Base-by-base conservation (phyloP, 2,888 invertebrate genomes). In the Mesopsocus fuscifrons region DNA sequence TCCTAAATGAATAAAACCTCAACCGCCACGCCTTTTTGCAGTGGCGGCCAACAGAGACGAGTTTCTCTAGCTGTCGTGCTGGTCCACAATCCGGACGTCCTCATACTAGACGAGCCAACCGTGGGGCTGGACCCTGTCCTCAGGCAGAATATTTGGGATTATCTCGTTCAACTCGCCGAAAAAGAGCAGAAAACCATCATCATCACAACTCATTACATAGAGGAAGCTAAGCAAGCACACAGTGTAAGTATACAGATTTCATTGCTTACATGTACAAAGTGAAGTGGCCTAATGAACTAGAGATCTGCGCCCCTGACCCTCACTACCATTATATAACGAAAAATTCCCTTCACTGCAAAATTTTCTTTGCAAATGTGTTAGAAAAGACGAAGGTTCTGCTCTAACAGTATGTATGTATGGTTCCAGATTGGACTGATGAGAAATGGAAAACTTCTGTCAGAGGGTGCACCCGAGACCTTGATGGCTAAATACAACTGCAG, bases 191-290 rank as follows among this genome's bases (percentile, higher is more conserved):
- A 59, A 18, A 66, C 66, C 3, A 62, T 67, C 16, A 58, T 67
- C 43, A 63, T 67, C 44, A 67, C 67, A 4, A 67, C 67, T 3
- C 67, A 67, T 50, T 67, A 67, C 52, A 64, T 67, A 22, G 67
- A 67, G 53, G 67, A 67, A 52, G 66, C 67, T 8, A 51, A 52
- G 34, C 56, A 57, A 42, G 58, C 58, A 11, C 46, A 56, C 44
- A 50, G 50, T 26, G 58, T 59, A 52, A 50, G 48, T 44, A 31
- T 2, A n/a, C n/a, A n/a, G n/a, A n/a, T n/a, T n/a, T n/a, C n/a
- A n/a, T n/a, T n/a, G n/a, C n/a, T n/a, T n/a, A n/a, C n/a, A n/a
- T n/a, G n/a, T n/a, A n/a, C n/a, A n/a, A n/a, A n/a, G n/a, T n/a
- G n/a, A n/a, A n/a, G n/a, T n/a, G n/a, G n/a, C n/a, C n/a, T n/a